These are phyloP conservation scores for Grus americana DNA, from an alignment of 2,113 vertebrate species.

Conservation along the genomic window DNA sequence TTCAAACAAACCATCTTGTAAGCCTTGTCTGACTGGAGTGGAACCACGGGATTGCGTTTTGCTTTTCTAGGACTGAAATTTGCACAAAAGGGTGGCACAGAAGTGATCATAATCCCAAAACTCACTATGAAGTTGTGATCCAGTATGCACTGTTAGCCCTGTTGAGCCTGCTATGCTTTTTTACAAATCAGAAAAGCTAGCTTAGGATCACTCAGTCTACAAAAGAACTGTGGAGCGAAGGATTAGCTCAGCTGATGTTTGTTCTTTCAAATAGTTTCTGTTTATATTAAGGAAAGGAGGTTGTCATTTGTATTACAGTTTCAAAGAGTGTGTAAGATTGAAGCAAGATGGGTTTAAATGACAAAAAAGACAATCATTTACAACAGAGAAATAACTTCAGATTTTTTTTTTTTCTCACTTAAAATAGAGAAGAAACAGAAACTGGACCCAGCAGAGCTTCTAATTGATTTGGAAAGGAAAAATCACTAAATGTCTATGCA, in stretches of 20 bases:
- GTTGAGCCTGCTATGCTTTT: not conserved
- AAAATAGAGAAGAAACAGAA: not conserved
- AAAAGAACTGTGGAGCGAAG: not conserved
- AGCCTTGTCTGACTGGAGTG: not conserved
- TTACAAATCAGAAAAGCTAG: not conserved
- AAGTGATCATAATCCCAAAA: not conserved
- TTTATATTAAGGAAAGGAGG: constrained; percentile 49
- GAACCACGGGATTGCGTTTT: not conserved
- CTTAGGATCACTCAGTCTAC: not conserved
- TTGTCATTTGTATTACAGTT: constrained; percentile 45
- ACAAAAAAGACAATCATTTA: not conserved
- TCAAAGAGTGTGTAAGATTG: constrained; percentile 43
- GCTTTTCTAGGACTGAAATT: not conserved
- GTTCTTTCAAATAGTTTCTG: constrained; percentile 53
- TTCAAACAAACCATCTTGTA: not conserved
- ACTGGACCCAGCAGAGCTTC: not conserved
- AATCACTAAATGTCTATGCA: not conserved
- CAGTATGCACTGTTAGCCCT: not conserved
- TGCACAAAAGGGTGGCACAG: not conserved
- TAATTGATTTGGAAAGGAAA: constrained; percentile 10
- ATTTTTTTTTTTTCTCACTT: not conserved
- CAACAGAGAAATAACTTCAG: not conserved
- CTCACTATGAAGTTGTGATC: not conserved
- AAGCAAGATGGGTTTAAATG: constrained; percentile 56
- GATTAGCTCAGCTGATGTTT: constrained; percentile 56